phyloP scores from a whole-genome alignment of 1,140 invertebrate species.

The Papilio helenus region DNA sequence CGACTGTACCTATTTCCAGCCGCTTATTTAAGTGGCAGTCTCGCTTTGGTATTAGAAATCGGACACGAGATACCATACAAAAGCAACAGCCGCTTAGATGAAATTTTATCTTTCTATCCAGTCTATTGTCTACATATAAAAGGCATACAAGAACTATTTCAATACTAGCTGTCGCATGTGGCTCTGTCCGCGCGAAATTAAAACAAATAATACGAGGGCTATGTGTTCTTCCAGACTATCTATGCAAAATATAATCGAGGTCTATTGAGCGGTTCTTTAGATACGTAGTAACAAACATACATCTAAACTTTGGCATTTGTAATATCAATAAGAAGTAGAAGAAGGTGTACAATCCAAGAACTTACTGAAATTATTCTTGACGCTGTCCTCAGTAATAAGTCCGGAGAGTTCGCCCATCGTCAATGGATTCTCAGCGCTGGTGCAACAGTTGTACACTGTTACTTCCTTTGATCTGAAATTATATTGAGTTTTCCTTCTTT shows the following conservation, averaged over 20 bases:
- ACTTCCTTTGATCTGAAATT: conserved; percentile 47
- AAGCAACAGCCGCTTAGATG: background rate
- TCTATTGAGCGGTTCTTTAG: too few relatives aligned
- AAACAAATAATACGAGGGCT: too few relatives aligned
- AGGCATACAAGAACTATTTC: background rate
- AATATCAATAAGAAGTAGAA: too few relatives aligned
- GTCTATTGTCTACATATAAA: background rate
- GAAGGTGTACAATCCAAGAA: too few relatives aligned
- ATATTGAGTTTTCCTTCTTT: background rate
- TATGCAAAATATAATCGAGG: too few relatives aligned
- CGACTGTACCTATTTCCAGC: too few relatives aligned
- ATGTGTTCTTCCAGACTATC: too few relatives aligned
- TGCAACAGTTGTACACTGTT: conserved; percentile 47
- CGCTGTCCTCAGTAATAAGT: conserved; percentile 6
- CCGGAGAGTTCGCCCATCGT: conserved; percentile 19
- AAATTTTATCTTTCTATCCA: background rate
- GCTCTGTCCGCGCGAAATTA: too few relatives aligned
- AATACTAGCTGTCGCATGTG: too few relatives aligned
- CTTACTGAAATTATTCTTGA: conserved; percentile 46
- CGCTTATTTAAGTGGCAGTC: background rate
- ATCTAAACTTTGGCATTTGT: too few relatives aligned
- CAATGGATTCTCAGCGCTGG: conserved; percentile 50
- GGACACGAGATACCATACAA: background rate
- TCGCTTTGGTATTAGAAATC: background rate
- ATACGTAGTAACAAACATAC: too few relatives aligned